Evolutionary conservation across 2,888 invertebrate species (phyloP), one percentile per base, ranked within the genome.

Genomic region (Odontocerum albicorne): DNA sequence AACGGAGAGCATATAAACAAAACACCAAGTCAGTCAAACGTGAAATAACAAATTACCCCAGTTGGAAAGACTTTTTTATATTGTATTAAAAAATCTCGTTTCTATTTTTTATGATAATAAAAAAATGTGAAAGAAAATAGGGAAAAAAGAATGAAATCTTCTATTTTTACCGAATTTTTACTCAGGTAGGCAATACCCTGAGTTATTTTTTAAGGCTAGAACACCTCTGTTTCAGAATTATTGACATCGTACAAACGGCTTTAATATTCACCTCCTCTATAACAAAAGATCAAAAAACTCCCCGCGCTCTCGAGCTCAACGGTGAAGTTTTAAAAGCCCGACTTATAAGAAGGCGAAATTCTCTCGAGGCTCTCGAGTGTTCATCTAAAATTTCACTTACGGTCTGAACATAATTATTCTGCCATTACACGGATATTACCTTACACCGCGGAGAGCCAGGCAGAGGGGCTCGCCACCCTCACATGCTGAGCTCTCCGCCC

Each of bases 351-450:
- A 40, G 38, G 40, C 15, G 40, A 42, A 49, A 43, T 51, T 43
- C 45, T 49, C 51, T 49, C 40, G 54, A 54, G 59, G 51, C 50
- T 47, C 49, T 60, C 45, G 21, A 47, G 57, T 57, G 49, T 57
- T 57, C 55, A 55, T 58, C 57, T 57, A 57, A 51, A 55, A 52
- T 60, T 60, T 60, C 60, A 60, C 60, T 60, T 60, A 60, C 57
- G 55, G 44, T 44, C 51, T 16, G 57, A 57, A 60, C 60, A 58
- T 58, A 60, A 60, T 60, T 55, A 57, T 60, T 60, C 44, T 49
- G 45, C 57, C 46, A 55, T 60, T 57, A 55, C 52, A 47, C 47
- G 57, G 47, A 40, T 55, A 55, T 55, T 60, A 55, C 49, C 47
- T 51, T 51, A 39, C 33, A 17, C 7, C 17, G n/a, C 10, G 3